Base-by-base conservation (phyloP, 2,888 invertebrate genomes). In the Eudasyphora cyanicolor region DNA sequence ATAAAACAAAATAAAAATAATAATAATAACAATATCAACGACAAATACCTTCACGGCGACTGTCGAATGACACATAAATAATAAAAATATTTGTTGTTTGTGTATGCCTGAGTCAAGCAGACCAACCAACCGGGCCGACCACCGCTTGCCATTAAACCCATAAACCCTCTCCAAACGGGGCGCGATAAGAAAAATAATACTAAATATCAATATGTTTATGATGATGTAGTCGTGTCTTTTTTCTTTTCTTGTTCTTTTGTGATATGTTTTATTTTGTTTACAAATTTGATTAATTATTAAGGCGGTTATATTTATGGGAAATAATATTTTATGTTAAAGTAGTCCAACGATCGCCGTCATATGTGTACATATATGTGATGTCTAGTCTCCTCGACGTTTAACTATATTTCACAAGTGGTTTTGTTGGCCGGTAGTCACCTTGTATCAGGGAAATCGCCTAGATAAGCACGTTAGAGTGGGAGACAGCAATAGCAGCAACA, bases 231-330 rank as follows among this genome's bases (percentile, higher is more conserved):
- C n/a, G 32, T 32, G 8, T n/a, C n/a, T n/a, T n/a, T 8, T 32
- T 32, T 32, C 4, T 32, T 32, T 32, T 32, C 32, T n/a, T 6
- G 32, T 32, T 32, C 8, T 32, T 8, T 57, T 7, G 21, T 57
- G 21, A 57, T 24, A 42, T 57, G n/a, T 35, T 27, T 19, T 29
- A 35, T 54, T 69, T 54, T 76, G 21, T 77, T 77, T 71, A 64
- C 38, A 71, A 62, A 51, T 62, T 70, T 78, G 57, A 64, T 78
- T 78, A 78, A 78, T 51, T 35, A 35, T 42, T 32, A 24, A 64
- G 35, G 21, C 29, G 57, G 24, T 32, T 67, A 64, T 60, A 27
- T 60, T 60, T 64, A 64, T 19, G 29, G 6, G 64, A 64, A 35
- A 35, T 27, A 57, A 27, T 35, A 19, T 35, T 35, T 64, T 64